These are phyloP conservation scores for Torymus texanus DNA, from an alignment of 2,888 invertebrate genomes.

Conservation along the genomic window DNA sequence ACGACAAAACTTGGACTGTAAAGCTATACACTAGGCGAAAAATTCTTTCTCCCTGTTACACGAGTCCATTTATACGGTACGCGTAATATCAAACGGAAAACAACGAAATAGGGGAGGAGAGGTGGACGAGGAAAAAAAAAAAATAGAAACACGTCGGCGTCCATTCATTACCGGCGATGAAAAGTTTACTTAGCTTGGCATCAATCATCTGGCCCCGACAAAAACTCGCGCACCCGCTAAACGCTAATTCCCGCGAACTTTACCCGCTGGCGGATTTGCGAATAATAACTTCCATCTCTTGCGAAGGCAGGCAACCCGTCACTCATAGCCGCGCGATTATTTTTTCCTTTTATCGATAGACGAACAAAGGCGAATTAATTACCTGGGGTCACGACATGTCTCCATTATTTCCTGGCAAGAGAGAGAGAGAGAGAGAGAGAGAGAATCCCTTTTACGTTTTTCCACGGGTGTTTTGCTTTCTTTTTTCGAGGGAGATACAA, in stretches of 20 bases:
- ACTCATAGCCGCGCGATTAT: constrained; percentile 21
- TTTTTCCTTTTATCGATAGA: constrained; percentile 53
- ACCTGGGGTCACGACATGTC: constrained; percentile 67
- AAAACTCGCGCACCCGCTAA: background rate
- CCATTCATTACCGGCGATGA: constrained; percentile 17
- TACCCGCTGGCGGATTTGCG: background rate
- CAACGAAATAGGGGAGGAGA: too few species aligned
- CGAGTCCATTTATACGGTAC: too few species aligned
- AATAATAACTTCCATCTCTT: background rate
- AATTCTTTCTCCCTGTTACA: too few species aligned
- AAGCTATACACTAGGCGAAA: too few species aligned
- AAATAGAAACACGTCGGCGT: background rate
- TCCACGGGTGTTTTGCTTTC: background rate
- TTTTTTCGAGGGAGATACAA: constrained; percentile 4
- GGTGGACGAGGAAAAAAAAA: too few species aligned
- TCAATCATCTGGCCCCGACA: constrained; percentile 40
- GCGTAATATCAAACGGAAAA: too few species aligned
- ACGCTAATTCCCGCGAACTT: constrained; percentile 10
- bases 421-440: constrained; percentile 18
- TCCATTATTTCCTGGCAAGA: constrained; percentile 65
- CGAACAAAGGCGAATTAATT: constrained; percentile 66
- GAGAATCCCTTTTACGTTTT: background rate
- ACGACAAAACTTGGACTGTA: too few species aligned
- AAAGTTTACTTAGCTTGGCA: constrained; percentile 31
- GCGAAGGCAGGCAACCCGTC: background rate